Base-by-base conservation (phyloP, 2,888 invertebrate genomes). In the Gandaritis pyraliata region DNA sequence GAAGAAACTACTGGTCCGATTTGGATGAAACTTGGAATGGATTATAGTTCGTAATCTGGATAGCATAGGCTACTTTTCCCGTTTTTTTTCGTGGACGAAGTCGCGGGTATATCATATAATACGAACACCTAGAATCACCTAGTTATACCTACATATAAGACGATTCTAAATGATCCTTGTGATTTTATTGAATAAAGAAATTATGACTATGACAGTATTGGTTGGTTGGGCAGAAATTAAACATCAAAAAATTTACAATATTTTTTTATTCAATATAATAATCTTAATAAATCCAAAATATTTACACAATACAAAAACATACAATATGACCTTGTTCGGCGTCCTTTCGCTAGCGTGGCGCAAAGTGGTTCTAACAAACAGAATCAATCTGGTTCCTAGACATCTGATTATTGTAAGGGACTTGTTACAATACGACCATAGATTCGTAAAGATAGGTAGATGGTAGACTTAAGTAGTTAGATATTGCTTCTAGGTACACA, bases 281-380 rank as follows among this genome's bases (percentile, higher is more conserved):
- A 92, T 92, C 92, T 92, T 92, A 92, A 91, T 92, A 92, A 91
- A 91, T 92, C 92, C 90, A 91, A 91, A 92, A 91, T 92, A 92
- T 92, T 90, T 92, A 92, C 91, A 92, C 90, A 88, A 89, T 91
- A 92, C 90, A 91, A 92, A 89, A 91, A 90, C 91, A 90, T 91
- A 90, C 88, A 89, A 83, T 88, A 86, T 81, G 86, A 88, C 82
- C 83, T 83, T 82, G 83, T 85, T 81, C 84, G 80, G 82, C 85
- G 85, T 83, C 84, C 85, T 77, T 78, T 73, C 81, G 83, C 84
- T 77, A 72, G 79, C 75, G 74, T 66, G 75, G 63, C 61, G 16
- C 29, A 65, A 41, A 59, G 61, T 64, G 68, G 69, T 71, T 70
- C 65, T 72, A 74, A 62, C 54, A 58, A 51, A 46, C 39, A 48